A percentile compares a stretch with the other conserved stretches of the same genome.
Conservation (phyloP, 2,113 vertebrate species). For the Cololabis saira region DNA sequence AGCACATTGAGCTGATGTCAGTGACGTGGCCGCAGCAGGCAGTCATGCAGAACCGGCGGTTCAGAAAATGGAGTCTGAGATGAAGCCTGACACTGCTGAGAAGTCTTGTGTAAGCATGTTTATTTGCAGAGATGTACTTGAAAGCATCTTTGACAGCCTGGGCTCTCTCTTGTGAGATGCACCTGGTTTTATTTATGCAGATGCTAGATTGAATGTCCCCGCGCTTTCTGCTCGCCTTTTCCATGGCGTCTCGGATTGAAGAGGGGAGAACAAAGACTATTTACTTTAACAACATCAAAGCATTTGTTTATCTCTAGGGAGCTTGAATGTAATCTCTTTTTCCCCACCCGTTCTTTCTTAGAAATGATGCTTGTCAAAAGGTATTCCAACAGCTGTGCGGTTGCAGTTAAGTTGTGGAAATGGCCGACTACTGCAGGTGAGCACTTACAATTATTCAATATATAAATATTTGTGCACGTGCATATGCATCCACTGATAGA, state of each 20-base stretch:
- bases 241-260: slow-evolving; percentile 75
- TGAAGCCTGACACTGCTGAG: not conserved
- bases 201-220: slow-evolving; percentile 77
- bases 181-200: slow-evolving; percentile 68
- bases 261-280: slow-evolving; percentile 59
- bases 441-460: not conserved
- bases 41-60: not conserved
- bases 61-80: not conserved
- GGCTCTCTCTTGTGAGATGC: slow-evolving; percentile 62
- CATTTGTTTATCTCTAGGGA: not conserved
- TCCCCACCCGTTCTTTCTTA: not conserved
- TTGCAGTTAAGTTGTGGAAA: not conserved
- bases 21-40: not conserved
- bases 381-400: not conserved
- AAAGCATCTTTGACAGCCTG: slow-evolving; percentile 81
- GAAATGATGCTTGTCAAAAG: slow-evolving; percentile 6
- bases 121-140: no score
- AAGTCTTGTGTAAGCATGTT: not conserved
- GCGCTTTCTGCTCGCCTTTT: slow-evolving; percentile 77
- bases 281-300: not conserved
- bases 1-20: not conserved
- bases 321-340: not conserved
- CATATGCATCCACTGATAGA: slow-evolving; percentile 80
- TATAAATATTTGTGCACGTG: not conserved
- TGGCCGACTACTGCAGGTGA: slow-evolving; percentile 21